These are phyloP conservation scores for Loripinus fragilis DNA, from an alignment of 2,888 invertebrate species.

Conservation along the genomic window DNA sequence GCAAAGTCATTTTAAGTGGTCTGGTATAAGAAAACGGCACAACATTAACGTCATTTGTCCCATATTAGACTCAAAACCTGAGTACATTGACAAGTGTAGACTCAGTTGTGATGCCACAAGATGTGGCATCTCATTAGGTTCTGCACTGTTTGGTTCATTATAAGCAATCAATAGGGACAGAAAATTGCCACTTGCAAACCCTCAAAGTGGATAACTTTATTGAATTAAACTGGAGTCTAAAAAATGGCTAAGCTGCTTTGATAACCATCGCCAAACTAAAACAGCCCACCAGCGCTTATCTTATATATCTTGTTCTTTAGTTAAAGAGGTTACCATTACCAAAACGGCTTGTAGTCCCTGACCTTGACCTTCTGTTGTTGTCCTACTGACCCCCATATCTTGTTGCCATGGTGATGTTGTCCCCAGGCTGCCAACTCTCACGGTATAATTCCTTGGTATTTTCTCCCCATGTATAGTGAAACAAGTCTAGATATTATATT, in stretches of 20 bases:
- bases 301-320: constrained; percentile 11
- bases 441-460: constrained; percentile 17
- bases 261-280: constrained; percentile 8
- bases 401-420: constrained; percentile 59
- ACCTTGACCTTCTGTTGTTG: constrained; percentile 28
- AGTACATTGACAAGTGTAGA: too few species aligned
- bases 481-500: constrained; percentile 19
- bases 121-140: too few species aligned
- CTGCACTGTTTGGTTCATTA: too few species aligned
- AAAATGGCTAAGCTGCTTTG: constrained; percentile 16
- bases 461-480: constrained; percentile 18
- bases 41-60: too few species aligned
- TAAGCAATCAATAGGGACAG: too few species aligned
- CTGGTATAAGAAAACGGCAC: too few species aligned
- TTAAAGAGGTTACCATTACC: constrained; percentile 8
- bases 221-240: too few species aligned
- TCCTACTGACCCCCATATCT: constrained; percentile 54
- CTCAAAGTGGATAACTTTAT: too few species aligned
- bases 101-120: too few species aligned
- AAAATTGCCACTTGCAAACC: too few species aligned
- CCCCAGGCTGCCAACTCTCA: constrained; percentile 16
- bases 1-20: too few species aligned
- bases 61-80: too few species aligned
- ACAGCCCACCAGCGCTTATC: constrained; percentile 12
- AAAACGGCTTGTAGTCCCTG: constrained; percentile 19